These are phyloP conservation scores for Rhyacophila brunnea DNA, from an alignment of 1,140 invertebrate species.

Conservation along the genomic window DNA sequence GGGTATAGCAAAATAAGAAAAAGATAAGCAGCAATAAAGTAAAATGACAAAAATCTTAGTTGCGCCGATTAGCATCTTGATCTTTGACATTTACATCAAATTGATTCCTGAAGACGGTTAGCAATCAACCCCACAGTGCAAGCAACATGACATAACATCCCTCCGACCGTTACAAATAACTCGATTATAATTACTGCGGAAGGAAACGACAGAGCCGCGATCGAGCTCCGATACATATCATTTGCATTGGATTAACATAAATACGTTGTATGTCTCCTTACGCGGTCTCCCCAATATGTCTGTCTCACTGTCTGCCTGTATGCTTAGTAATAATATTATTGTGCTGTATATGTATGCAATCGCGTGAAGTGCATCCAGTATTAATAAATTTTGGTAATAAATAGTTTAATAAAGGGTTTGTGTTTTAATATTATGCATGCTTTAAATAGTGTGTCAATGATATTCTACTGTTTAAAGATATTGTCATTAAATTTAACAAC, in stretches of 20 bases:
- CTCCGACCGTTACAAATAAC: slow-evolving; percentile 32
- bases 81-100: too few relatives aligned
- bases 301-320: background rate
- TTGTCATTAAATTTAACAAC: too few relatives aligned
- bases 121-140: too few relatives aligned
- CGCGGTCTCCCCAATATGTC: background rate
- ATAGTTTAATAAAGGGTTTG: too few relatives aligned
- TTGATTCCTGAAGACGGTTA: too few relatives aligned
- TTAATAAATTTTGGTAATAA: too few relatives aligned
- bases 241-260: slow-evolving; percentile 37
- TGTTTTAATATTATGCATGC: too few relatives aligned
- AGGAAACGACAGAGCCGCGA: slow-evolving; percentile 32
- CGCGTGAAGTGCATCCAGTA: background rate
- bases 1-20: too few relatives aligned
- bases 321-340: background rate
- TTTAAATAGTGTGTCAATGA: background rate
- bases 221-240: slow-evolving; percentile 33
- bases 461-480: background rate
- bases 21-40: too few relatives aligned
- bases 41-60: too few relatives aligned
- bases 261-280: slow-evolving; percentile 22
- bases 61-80: too few relatives aligned
- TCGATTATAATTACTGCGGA: slow-evolving; percentile 36
- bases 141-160: background rate
- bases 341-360: background rate